A percentile compares a stretch with the other conserved stretches of the same genome.
Evolutionary conservation across 2,113 vertebrate genomes (phyloP).

Genomic region (Camelus bactrianus): DNA sequence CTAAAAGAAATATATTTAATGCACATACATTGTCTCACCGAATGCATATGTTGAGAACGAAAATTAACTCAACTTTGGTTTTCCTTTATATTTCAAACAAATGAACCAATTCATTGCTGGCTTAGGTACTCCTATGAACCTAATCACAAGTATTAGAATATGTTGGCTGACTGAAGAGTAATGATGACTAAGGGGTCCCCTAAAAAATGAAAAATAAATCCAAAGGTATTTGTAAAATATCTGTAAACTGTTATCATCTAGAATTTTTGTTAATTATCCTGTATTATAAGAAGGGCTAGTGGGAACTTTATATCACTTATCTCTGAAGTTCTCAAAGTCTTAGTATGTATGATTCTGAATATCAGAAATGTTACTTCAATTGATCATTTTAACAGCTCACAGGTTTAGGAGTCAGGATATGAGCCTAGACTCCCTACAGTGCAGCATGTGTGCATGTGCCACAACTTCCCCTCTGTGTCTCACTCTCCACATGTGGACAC

Average conservation of each 20-base stretch:
- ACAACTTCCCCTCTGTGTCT: neutral
- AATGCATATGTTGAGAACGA: neutral
- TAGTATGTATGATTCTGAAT: neutral
- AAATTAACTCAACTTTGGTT: neutral
- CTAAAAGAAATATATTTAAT: neutral
- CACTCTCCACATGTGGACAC: neutral
- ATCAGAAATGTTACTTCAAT: neutral
- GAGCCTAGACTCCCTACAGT: neutral
- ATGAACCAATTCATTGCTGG: neutral
- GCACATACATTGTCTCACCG: neutral
- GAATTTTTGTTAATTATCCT: neutral
- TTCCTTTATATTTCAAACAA: neutral
- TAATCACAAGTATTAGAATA: neutral
- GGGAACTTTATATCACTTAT: neutral
- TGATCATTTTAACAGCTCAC: neutral
- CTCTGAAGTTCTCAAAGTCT: neutral
- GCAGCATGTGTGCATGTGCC: neutral
- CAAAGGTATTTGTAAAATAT: neutral
- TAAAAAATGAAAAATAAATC: neutral
- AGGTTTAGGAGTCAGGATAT: neutral
- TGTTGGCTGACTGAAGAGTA: neutral
- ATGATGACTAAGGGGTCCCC: neutral
- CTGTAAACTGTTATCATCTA: neutral
- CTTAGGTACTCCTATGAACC: neutral
- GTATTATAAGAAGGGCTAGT: neutral